These are phyloP conservation scores for Maylandia zebra DNA, from an alignment of 2,113 vertebrate genomes.

Conservation along the genomic window DNA sequence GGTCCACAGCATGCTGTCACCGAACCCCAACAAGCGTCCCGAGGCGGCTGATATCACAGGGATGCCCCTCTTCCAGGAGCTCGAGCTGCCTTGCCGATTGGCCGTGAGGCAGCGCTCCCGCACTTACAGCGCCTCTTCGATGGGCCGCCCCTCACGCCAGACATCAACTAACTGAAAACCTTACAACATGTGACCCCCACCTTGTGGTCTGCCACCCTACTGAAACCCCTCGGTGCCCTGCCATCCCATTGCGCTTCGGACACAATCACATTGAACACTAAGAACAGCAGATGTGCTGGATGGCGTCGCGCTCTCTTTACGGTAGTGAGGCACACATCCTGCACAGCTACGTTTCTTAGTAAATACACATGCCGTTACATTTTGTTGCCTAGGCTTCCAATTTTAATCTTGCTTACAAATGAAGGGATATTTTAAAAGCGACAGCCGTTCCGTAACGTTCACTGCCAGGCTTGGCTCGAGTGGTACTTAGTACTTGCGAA, in stretches of 20 bases:
- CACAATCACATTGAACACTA: background rate
- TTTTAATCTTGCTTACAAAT: background rate
- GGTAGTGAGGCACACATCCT: background rate
- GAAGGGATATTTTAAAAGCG: slow-evolving; percentile 6
- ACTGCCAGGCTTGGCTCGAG: background rate
- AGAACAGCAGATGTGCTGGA: background rate
- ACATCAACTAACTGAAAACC: slow-evolving; percentile 67
- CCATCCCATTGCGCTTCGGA: background rate
- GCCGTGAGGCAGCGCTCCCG: slow-evolving; percentile 86
- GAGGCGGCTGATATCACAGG: slow-evolving; percentile 88
- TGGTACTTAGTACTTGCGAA: background rate
- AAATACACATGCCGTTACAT: background rate
- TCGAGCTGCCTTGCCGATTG: slow-evolving; percentile 81
- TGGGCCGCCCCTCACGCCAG: slow-evolving; percentile 79
- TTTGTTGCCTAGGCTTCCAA: background rate
- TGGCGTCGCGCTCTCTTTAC: background rate
- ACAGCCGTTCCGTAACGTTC: background rate
- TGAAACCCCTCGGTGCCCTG: background rate
- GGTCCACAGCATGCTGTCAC: slow-evolving; percentile 92
- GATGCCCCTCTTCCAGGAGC: slow-evolving; percentile 83
- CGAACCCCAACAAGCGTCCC: slow-evolving; percentile 79
- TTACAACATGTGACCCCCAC: background rate
- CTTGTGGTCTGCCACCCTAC: background rate
- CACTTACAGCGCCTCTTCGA: slow-evolving; percentile 88
- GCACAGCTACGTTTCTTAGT: background rate